phyloP scores from a whole-genome alignment of 1,140 invertebrate species.

The Battus philenor region DNA sequence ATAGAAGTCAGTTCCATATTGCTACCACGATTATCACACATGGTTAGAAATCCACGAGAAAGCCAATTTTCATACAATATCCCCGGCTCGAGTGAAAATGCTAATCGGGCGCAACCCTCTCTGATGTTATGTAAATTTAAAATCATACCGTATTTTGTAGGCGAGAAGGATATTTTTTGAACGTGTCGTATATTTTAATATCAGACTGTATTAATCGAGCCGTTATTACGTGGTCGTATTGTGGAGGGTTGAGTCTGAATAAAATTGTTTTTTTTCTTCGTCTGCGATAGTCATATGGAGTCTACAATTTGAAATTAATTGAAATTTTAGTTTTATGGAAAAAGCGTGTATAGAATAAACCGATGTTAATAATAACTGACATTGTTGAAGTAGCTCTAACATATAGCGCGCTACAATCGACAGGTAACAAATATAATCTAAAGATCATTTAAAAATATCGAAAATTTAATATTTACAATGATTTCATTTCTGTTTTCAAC shows the following conservation, averaged over 20 bases:
- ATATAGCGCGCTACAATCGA: too few species aligned
- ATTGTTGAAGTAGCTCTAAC: too few species aligned
- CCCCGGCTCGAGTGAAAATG: conserved; percentile 6
- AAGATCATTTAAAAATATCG: too few species aligned
- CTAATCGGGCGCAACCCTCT: conserved; percentile 10
- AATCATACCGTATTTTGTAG: neutral
- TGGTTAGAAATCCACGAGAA: neutral
- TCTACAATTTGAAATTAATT: too few species aligned
- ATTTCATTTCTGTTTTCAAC: conserved; percentile 18
- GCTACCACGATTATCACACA: neutral
- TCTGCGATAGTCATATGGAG: neutral
- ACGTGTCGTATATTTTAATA: neutral
- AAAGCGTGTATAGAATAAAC: too few species aligned
- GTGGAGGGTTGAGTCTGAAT: neutral
- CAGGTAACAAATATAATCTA: too few species aligned
- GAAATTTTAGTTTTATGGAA: too few species aligned
- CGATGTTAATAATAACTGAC: too few species aligned
- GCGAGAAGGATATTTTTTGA: neutral
- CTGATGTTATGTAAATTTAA: neutral
- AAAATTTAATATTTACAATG: too few species aligned
- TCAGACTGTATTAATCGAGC: conserved; percentile 4
- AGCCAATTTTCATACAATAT: conserved; percentile 13
- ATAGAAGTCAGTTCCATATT: conserved; percentile 7
- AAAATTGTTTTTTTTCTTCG: neutral
- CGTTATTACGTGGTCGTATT: neutral